Conservation (phyloP, 2,113 vertebrate species). For the Pithys albifrons region DNA sequence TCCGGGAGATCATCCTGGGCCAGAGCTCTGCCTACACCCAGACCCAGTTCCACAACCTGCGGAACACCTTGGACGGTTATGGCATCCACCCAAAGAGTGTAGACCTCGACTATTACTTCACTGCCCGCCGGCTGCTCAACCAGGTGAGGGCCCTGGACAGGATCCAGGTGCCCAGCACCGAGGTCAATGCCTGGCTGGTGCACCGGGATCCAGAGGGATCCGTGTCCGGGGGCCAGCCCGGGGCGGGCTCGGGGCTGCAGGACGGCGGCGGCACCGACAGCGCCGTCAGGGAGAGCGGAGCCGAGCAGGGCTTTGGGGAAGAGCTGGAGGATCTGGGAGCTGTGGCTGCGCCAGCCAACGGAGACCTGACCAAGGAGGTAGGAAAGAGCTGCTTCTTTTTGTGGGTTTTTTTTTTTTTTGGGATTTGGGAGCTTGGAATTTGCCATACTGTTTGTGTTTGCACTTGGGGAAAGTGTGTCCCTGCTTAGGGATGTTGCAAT, state of each 20-base stretch:
- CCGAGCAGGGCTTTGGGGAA: constrained; percentile 86
- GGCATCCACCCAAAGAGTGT: constrained; percentile 97
- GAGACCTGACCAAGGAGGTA: constrained; percentile 97
- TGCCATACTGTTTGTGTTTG: too few species aligned
- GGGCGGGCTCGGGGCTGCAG: constrained; percentile 84
- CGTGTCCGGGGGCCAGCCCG: constrained; percentile 85
- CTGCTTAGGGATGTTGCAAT: fast-evolving
- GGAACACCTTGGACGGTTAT: constrained; percentile 95
- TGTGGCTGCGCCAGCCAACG: constrained; percentile 85
- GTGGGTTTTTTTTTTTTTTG: too few species aligned
- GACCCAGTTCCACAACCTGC: constrained; percentile 98
- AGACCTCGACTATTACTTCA: constrained; percentile 94
- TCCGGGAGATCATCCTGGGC: constrained; percentile 98
- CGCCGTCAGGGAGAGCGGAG: constrained; percentile 83
- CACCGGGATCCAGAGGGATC: constrained; percentile 92
- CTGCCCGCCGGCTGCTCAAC: constrained; percentile 88
- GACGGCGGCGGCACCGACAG: constrained; percentile 80
- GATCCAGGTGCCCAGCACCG: constrained; percentile 89
- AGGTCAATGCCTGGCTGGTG: constrained; percentile 94
- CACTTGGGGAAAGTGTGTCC: not conserved
- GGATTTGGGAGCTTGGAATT: too few species aligned
- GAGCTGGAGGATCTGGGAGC: constrained; percentile 89
- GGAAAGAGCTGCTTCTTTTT: not conserved
- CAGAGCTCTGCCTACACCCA: constrained; percentile 98
- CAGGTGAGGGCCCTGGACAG: constrained; percentile 94